Percentiles rank a stretch among this genome's conserved stretches.
Evolutionary conservation across 2,797 vertebrate genomes (phyloP).

Genomic region (Bryconaethiops microstoma): DNA sequence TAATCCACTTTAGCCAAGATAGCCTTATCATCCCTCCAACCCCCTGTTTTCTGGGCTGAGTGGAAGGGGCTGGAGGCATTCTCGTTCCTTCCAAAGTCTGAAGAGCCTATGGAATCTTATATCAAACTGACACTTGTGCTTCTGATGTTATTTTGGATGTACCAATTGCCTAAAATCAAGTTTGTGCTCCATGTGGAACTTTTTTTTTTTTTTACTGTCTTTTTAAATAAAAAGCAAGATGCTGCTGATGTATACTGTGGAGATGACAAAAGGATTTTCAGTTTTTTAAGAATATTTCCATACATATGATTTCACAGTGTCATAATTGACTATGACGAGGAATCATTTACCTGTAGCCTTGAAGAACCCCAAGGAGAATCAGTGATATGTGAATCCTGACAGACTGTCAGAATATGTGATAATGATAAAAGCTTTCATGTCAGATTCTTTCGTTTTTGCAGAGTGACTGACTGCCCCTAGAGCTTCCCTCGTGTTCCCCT

Average conservation of each 20-base stretch:
- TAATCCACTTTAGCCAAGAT: constrained; percentile 52
- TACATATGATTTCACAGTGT: background rate
- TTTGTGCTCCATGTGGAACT: constrained; percentile 16
- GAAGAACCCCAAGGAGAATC: constrained; percentile 3
- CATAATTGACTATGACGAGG: constrained; percentile 11
- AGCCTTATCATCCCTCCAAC: constrained; percentile 35
- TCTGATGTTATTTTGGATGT: constrained; percentile 17
- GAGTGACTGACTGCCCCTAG: constrained; percentile 1
- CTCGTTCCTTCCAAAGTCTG: constrained; percentile 21
- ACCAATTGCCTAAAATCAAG: background rate
- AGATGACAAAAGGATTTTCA: background rate
- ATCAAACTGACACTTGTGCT: constrained; percentile 21
- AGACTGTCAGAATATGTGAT: constrained; percentile 18
- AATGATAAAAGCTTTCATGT: background rate
- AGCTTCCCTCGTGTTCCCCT: background rate
- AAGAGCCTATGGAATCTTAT: constrained; percentile 28
- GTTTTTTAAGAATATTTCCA: background rate
- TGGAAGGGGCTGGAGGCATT: constrained; percentile 42
- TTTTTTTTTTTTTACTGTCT: background rate
- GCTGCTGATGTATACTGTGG: background rate
- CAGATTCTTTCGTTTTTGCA: background rate
- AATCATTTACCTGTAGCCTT: constrained; percentile 22
- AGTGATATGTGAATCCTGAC: constrained; percentile 27
- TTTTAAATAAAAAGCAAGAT: background rate
- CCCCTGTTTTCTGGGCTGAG: constrained; percentile 4